Conservation (phyloP, 2,797 vertebrate genomes). For the Cossypha caffra region DNA sequence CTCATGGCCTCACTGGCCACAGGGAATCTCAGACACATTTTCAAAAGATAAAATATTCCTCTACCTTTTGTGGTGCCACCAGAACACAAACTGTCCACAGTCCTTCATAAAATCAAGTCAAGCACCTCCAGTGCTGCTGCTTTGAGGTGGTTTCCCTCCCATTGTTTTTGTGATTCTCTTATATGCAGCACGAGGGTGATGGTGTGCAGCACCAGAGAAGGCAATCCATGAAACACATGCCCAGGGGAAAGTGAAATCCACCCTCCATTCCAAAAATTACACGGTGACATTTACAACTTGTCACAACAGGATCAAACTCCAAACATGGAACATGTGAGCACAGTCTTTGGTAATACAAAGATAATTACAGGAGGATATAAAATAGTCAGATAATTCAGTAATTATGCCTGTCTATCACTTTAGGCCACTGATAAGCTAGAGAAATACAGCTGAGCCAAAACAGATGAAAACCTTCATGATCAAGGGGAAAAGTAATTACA, state of each 20-base stretch:
- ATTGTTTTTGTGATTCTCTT: accelerated
- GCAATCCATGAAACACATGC: accelerated
- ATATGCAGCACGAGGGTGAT: accelerated
- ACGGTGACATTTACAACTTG: not conserved
- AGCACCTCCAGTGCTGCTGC: not conserved
- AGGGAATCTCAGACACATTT: not conserved
- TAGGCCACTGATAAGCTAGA: not conserved
- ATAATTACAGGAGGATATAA: not conserved
- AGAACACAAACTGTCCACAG: not conserved
- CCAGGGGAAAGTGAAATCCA: not conserved
- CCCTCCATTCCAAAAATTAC: not conserved
- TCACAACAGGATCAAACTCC: not conserved
- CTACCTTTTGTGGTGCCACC: not conserved
- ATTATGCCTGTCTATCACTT: not conserved
- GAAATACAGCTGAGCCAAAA: not conserved
- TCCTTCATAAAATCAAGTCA: not conserved
- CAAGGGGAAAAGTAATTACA: not conserved
- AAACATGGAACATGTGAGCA: not conserved
- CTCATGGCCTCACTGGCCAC: not conserved
- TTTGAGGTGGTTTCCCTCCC: not conserved
- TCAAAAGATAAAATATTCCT: not conserved
- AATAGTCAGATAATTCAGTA: not conserved
- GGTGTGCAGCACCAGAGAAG: not conserved
- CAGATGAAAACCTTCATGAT: not conserved
- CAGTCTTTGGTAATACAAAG: not conserved